Conservation (phyloP, 2,888 invertebrate genomes). For the Axea sp. region DNA sequence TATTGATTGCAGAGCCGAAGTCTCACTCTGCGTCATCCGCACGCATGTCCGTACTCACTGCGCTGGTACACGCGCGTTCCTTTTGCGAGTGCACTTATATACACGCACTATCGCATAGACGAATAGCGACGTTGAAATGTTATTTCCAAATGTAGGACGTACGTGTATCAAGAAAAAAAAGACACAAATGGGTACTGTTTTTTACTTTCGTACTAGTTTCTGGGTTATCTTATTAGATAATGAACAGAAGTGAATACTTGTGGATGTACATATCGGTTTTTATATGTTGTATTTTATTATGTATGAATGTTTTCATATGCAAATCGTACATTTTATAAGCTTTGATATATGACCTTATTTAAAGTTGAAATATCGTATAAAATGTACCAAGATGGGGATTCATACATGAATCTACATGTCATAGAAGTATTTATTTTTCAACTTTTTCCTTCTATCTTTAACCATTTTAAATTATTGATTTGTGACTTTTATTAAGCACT, state of each 20-base stretch:
- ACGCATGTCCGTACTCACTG: constrained; percentile 58
- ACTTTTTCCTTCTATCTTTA: not conserved
- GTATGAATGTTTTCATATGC: too few species aligned
- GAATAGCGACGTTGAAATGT: constrained; percentile 37
- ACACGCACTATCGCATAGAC: constrained; percentile 27
- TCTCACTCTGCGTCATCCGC: constrained; percentile 62
- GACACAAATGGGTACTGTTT: constrained; percentile 27
- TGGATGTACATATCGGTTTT: too few species aligned
- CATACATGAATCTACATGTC: not conserved
- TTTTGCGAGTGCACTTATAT: constrained; percentile 28
- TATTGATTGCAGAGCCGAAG: constrained; percentile 70
- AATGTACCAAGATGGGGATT: not conserved
- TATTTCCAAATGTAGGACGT: constrained; percentile 39
- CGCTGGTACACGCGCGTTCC: constrained; percentile 45
- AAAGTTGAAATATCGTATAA: constrained; percentile 7
- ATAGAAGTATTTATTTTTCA: not conserved
- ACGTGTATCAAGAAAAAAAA: constrained; percentile 21
- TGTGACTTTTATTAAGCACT: not conserved
- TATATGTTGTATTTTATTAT: too few species aligned
- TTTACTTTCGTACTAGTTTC: not conserved
- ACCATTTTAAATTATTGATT: too few species aligned
- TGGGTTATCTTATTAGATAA: not conserved
- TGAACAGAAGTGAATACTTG: too few species aligned
- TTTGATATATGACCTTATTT: too few species aligned
- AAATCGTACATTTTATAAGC: too few species aligned